These are phyloP conservation scores for Hoplostethus atlanticus DNA, from an alignment of 2,797 vertebrate species.

Conservation along the genomic window DNA sequence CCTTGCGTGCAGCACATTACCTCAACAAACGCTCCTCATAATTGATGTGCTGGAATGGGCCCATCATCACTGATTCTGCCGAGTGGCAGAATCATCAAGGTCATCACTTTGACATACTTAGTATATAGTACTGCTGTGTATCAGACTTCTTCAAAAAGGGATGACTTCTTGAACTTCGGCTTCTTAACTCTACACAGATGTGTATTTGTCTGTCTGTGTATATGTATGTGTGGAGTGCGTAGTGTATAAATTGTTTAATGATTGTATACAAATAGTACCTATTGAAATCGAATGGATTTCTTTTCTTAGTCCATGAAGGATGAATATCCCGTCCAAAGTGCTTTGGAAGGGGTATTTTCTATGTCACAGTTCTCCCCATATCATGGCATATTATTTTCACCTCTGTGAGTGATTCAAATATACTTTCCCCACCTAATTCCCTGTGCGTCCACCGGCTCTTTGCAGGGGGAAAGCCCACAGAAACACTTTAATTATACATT, in stretches of 20 bases:
- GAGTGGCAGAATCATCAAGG: constrained; percentile 76
- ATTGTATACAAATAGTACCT: neutral
- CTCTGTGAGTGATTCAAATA: constrained; percentile 47
- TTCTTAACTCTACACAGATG: neutral
- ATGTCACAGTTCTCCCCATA: constrained; percentile 9
- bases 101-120: constrained; percentile 57
- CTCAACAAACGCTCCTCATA: constrained; percentile 80
- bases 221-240: neutral
- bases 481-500: constrained; percentile 81
- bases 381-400: constrained; percentile 38
- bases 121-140: constrained; percentile 11
- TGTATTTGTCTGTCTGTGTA: neutral
- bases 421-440: constrained; percentile 52
- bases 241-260: neutral
- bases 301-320: neutral
- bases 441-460: constrained; percentile 44
- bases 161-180: constrained; percentile 25
- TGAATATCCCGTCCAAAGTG: too few relatives aligned
- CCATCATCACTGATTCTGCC: constrained; percentile 66
- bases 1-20: constrained; percentile 80
- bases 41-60: constrained; percentile 77
- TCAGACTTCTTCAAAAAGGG: constrained; percentile 25
- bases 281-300: neutral
- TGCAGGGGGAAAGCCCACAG: constrained; percentile 46
- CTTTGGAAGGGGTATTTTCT: constrained; percentile 9